phyloP scores from a whole-genome alignment of 2,888 invertebrate species.

The Cephus spinipes region DNA sequence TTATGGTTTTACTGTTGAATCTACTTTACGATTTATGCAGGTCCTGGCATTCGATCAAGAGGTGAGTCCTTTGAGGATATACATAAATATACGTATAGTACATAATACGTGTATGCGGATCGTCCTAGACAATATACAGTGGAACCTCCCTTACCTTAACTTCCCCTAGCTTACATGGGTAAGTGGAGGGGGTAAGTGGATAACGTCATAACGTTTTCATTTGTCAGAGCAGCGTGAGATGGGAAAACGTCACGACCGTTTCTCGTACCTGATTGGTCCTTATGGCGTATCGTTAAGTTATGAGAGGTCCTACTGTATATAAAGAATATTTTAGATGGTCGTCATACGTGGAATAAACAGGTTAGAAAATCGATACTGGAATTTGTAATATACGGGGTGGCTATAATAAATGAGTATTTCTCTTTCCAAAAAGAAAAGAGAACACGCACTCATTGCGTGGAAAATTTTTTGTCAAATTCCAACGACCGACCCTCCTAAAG shows the following conservation, averaged over 20 bases:
- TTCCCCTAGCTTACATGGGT: no score
- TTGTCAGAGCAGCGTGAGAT: no score
- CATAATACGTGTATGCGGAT: not conserved
- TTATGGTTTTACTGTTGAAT: constrained; percentile 84
- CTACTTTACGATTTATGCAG: constrained; percentile 82
- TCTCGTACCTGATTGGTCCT: no score
- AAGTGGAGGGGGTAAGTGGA: no score
- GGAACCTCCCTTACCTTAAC: no score
- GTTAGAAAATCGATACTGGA: not conserved
- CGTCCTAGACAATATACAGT: no score
- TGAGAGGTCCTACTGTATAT: no score
- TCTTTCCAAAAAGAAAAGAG: not conserved
- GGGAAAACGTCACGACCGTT: no score
- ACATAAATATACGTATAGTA: no score
- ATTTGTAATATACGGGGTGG: not conserved
- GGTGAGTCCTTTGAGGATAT: constrained; percentile 66
- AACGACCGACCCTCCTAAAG: not conserved
- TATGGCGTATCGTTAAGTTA: no score
- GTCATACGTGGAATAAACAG: not conserved
- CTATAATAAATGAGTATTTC: not conserved
- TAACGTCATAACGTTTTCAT: no score
- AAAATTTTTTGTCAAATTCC: not conserved
- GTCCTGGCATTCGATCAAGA: constrained; percentile 77
- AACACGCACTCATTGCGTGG: not conserved
- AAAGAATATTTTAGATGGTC: not conserved